Conservation (phyloP, 1,140 invertebrate species). For the Gonatopus flavifemur region DNA sequence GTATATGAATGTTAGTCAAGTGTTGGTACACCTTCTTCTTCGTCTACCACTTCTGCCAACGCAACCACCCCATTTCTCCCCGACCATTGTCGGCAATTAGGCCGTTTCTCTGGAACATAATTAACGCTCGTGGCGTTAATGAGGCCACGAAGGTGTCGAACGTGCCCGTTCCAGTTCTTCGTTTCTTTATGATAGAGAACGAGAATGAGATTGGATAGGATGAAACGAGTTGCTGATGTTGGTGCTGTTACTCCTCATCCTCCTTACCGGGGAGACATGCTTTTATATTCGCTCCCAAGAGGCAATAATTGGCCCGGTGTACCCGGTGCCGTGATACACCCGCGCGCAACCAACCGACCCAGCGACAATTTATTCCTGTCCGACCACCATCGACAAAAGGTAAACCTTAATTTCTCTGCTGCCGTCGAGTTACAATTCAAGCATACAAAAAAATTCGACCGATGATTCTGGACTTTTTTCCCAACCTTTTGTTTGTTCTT, state of each 20-base stretch:
- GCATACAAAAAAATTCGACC: too few species aligned
- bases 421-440: too few species aligned
- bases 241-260: background rate
- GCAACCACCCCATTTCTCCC: background rate
- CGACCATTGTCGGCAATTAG: conserved; percentile 51
- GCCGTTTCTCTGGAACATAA: conserved; percentile 44
- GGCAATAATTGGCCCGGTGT: conserved; percentile 27
- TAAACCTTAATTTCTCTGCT: too few species aligned
- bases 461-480: too few species aligned
- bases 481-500: too few species aligned
- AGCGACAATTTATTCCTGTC: conserved; percentile 24
- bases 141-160: conserved; percentile 47
- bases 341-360: too few species aligned
- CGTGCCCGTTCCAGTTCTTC: conserved; percentile 31
- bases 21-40: too few species aligned
- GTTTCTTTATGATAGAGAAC: conserved; percentile 14
- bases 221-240: too few species aligned
- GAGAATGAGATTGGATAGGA: background rate
- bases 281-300: conserved; percentile 15
- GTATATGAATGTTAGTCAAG: too few species aligned
- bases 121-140: conserved; percentile 53
- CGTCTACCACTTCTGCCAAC: too few species aligned
- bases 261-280: background rate
- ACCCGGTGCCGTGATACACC: too few species aligned
- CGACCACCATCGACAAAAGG: too few species aligned